These are phyloP conservation scores for Aporrectodea caliginosa DNA, from an alignment of 1,140 invertebrate species.

Conservation along the genomic window DNA sequence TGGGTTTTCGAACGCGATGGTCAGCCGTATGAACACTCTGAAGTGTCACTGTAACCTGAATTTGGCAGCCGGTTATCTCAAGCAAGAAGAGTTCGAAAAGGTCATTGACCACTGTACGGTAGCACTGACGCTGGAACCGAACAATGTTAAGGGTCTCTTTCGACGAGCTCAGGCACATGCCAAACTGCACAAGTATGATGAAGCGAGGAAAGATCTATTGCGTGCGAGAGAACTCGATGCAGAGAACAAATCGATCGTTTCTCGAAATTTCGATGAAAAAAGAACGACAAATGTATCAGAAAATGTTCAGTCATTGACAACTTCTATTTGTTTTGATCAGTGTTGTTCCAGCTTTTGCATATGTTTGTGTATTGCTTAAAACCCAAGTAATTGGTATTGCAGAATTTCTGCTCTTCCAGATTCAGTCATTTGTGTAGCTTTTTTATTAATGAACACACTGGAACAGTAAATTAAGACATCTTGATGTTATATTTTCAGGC, in stretches of 20 bases:
- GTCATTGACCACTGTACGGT: constrained; percentile 63
- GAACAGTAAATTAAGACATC: too few species aligned
- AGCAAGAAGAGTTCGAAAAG: constrained; percentile 60
- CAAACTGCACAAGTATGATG: constrained; percentile 36
- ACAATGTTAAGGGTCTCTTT: constrained; percentile 62
- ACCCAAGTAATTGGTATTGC: too few species aligned
- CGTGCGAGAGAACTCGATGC: constrained; percentile 38
- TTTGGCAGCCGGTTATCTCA: constrained; percentile 58
- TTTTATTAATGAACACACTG: too few species aligned
- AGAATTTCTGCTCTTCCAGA: too few species aligned
- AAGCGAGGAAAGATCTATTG: constrained; percentile 40
- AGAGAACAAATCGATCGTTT: constrained; percentile 37
- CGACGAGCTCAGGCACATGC: constrained; percentile 42
- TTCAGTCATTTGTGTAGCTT: too few species aligned
- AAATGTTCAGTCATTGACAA: constrained; percentile 25
- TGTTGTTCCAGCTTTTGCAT: too few species aligned
- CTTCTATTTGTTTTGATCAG: too few species aligned
- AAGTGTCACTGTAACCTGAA: constrained; percentile 42
- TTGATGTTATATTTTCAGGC: too few species aligned
- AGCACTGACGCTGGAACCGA: constrained; percentile 61
- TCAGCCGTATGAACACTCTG: constrained; percentile 20
- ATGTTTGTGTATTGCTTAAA: too few species aligned
- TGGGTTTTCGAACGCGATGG: not conserved
- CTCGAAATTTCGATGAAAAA: constrained; percentile 25
- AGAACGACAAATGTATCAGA: constrained; percentile 33